A percentile compares a stretch with the other conserved stretches of the same genome.
phyloP scores from a whole-genome alignment of 2,113 vertebrate genomes.

The Rousettus leschenaultii region DNA sequence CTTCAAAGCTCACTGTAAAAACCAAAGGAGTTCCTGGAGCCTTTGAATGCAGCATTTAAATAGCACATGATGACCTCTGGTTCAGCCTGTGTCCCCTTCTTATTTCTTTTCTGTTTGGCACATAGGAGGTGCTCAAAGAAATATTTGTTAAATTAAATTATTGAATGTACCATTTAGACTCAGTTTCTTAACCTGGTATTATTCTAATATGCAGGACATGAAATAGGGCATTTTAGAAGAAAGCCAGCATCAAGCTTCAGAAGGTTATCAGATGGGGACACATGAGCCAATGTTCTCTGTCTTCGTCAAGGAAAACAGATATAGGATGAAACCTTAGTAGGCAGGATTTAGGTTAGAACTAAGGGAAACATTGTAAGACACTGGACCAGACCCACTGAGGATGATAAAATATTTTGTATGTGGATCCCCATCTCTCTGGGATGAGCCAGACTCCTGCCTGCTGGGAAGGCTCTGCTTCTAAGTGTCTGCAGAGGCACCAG shows the following conservation, averaged over 20 bases:
- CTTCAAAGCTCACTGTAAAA: background rate
- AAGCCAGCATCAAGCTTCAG: background rate
- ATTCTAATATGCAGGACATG: background rate
- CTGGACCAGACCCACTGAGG: background rate
- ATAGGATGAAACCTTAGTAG: background rate
- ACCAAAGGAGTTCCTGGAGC: background rate
- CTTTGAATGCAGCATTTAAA: background rate
- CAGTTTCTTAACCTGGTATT: background rate
- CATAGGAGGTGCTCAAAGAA: background rate
- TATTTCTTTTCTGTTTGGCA: background rate
- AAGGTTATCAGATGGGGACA: background rate
- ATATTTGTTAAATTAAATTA: constrained; percentile 5
- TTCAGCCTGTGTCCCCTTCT: background rate
- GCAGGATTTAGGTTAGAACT: background rate
- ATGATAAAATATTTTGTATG: background rate
- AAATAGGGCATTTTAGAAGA: background rate
- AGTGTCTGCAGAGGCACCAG: background rate
- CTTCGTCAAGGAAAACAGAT: constrained; percentile 15
- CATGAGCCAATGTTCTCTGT: background rate
- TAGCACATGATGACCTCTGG: background rate
- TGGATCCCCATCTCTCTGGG: background rate
- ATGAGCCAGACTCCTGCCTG: background rate
- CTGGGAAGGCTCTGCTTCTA: background rate
- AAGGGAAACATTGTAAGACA: background rate
- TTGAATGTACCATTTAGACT: background rate